Evolutionary conservation across 2,888 invertebrate species (phyloP).

Genomic region (Ectobius pallidus): DNA sequence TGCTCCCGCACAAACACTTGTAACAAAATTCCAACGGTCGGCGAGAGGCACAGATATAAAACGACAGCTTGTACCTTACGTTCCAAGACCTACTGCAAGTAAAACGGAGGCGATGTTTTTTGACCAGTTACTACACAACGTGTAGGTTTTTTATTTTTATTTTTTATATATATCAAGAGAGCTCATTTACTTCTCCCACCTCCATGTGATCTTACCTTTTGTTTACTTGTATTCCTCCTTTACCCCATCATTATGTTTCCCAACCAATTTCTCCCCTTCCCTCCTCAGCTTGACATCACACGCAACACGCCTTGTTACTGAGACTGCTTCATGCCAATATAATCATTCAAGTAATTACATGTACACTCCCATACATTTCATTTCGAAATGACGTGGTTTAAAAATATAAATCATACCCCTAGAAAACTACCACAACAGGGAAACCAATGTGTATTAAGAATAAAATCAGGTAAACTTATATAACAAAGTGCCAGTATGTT

Average conservation of each 20-base stretch:
- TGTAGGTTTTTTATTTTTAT: background rate
- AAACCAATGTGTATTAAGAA: no score
- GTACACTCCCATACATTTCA: no score
- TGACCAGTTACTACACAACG: background rate
- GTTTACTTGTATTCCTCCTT: constrained; percentile 22
- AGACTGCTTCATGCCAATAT: background rate
- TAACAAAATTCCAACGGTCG: no score
- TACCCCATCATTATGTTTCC: constrained; percentile 18
- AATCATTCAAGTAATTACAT: background rate
- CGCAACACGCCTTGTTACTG: constrained; percentile 17
- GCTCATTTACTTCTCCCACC: constrained; percentile 9
- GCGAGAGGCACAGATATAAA: no score
- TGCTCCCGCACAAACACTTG: no score
- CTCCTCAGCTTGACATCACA: constrained; percentile 1
- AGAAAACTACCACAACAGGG: no score
- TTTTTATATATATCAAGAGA: background rate
- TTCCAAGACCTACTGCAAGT: no score
- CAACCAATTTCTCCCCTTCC: constrained; percentile 15
- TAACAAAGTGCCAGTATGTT: no score
- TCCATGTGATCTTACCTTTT: constrained; percentile 3
- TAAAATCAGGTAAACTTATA: no score
- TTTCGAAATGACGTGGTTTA: no score
- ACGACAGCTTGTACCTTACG: no score
- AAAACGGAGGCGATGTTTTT: background rate
- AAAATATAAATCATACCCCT: no score